Evolutionary conservation across 1,140 invertebrate genomes (phyloP), one percentile per base, ranked within the genome.

Genomic region (Drosophila rhopaloa): DNA sequence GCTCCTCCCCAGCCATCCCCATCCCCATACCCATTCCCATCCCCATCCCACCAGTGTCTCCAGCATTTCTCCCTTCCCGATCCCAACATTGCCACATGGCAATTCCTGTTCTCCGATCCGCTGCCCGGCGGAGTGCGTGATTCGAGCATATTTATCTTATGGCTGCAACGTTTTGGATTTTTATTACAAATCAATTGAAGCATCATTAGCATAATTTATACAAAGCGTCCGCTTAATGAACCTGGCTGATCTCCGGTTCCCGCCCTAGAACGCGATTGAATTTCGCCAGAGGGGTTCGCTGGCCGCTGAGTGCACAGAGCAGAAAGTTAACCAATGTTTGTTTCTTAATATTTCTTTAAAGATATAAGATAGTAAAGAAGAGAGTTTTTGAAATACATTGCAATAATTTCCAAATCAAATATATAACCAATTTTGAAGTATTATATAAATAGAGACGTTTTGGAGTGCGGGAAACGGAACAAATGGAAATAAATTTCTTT

Each of bases 151-250:
- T 92, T 91, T 91, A 92, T 92, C 91, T 92, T 92, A 67, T 78
- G 77, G 72, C 67, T 72, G 78, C 68, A 77, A 62, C 76, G 74
- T 73, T 88, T 79, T 80, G 80, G 76, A 91, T 90, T 92, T 92
- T 91, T 92, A 92, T 92, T 92, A 92, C 91, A 92, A 92, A 92
- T 92, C 91, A 92, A 92, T 92, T 92, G 91, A 89, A 92, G 88
- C 81, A 89, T 92, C 91, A 92, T 92, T 92, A 92, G 83, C 91
- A 92, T 92, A 92, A 92, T 92, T 92, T 92, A 92, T 92, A 92
- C 91, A 92, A 92, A 92, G 90, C 88, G 89, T 77, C 91, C 72
- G 83, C 82, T 92, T 92, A 92, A 92, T 92, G 91, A 92, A 89
- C 63, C 80, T 74, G 67, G 51, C 75, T 62, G 67, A 78, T 54